Percentiles rank a stretch among this genome's conserved stretches.
Evolutionary conservation across 2,888 invertebrate genomes (phyloP).

Genomic region (Lochmaea crataegi): DNA sequence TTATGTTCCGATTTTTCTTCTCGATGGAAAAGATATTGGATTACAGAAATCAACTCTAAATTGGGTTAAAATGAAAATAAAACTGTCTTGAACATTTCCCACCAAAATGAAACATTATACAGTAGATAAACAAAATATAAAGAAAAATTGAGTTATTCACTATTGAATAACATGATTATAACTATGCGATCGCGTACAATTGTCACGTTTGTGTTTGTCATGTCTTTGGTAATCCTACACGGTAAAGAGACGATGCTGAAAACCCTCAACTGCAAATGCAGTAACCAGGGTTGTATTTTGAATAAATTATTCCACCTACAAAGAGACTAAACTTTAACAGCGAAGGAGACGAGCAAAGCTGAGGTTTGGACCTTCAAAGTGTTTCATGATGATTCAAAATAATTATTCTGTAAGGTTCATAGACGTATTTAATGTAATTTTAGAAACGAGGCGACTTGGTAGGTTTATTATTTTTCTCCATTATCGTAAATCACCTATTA

Average conservation of each 20-base stretch:
- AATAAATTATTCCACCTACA: constrained; percentile 3
- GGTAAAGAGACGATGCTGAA: constrained; percentile 40
- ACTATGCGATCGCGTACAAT: constrained; percentile 17
- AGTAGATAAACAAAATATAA: background rate
- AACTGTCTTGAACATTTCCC: background rate
- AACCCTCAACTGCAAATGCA: constrained; percentile 43
- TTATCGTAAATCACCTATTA: too few relatives aligned
- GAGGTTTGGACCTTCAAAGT: background rate
- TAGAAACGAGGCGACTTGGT: too few relatives aligned
- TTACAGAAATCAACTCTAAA: constrained; percentile 13
- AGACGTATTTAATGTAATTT: too few relatives aligned
- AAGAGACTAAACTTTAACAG: background rate
- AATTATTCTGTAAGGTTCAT: too few relatives aligned
- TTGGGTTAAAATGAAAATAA: constrained; percentile 5
- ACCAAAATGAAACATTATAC: constrained; percentile 1
- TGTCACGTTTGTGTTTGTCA: constrained; percentile 38
- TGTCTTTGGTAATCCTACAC: constrained; percentile 44
- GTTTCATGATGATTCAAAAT: too few relatives aligned
- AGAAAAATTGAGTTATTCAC: background rate
- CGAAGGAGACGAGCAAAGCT: background rate
- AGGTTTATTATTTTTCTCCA: too few relatives aligned
- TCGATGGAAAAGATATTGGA: constrained; percentile 12
- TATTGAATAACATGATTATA: constrained; percentile 5
- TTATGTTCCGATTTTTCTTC: constrained; percentile 7
- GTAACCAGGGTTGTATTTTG: constrained; percentile 1